Percentiles rank a stretch among this genome's conserved stretches.
These are phyloP conservation scores for Epirrhoe alternata DNA, from an alignment of 2,888 invertebrate species.

Conservation along the genomic window DNA sequence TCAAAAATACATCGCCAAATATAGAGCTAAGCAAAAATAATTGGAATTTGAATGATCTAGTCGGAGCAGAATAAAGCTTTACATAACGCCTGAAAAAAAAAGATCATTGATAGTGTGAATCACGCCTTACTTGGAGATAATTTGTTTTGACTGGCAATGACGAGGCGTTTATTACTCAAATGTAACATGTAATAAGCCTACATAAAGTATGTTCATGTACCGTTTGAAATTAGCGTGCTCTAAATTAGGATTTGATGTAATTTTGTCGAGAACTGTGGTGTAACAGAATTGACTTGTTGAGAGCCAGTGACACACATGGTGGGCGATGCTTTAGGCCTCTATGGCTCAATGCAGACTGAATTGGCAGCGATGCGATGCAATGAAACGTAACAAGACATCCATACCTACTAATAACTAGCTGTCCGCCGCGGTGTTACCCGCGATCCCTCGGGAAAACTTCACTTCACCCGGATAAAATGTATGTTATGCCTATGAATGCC, in stretches of 20 bases:
- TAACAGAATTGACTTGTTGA: not conserved
- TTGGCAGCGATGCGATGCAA: too few relatives aligned
- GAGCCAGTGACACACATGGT: too few relatives aligned
- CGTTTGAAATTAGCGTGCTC: constrained; percentile 20
- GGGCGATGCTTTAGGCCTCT: too few relatives aligned
- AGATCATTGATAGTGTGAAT: constrained; percentile 25
- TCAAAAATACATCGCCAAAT: not conserved
- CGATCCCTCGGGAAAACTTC: too few relatives aligned
- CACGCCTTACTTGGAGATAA: constrained; percentile 29
- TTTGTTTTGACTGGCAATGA: constrained; percentile 38
- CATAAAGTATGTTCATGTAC: not conserved
- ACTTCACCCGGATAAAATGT: too few relatives aligned
- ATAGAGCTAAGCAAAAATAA: constrained; percentile 4
- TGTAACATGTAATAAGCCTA: constrained; percentile 29
- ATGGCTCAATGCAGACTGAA: too few relatives aligned
- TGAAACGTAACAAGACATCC: too few relatives aligned
- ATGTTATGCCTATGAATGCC: too few relatives aligned
- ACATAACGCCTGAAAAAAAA: not conserved
- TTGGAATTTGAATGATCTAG: not conserved
- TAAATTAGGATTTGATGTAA: constrained; percentile 22
- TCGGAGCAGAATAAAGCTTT: constrained; percentile 6
- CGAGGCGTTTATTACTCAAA: constrained; percentile 36
- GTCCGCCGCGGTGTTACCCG: too few relatives aligned
- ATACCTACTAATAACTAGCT: too few relatives aligned
- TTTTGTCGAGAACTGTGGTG: constrained; percentile 4